phyloP scores from a whole-genome alignment of 2,888 invertebrate genomes.

The Lasioglossum zephyrum region DNA sequence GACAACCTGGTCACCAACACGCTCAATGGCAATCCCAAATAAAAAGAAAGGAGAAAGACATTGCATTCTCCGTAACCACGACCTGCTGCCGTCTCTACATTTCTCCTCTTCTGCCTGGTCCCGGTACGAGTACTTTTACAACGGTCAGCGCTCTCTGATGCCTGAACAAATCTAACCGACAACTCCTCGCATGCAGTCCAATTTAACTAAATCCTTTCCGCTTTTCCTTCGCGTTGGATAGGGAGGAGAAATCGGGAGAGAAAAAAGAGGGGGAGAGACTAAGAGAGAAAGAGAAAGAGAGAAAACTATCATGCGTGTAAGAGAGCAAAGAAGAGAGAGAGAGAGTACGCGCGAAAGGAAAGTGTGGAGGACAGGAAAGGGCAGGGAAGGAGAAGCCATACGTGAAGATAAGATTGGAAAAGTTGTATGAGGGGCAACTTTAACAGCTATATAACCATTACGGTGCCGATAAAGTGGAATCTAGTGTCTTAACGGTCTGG shows the following conservation, averaged over 20 bases:
- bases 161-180: conserved; percentile 79
- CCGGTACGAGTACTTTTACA: conserved; percentile 71
- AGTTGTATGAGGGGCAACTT: conserved; percentile 85
- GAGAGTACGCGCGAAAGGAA: conserved; percentile 12
- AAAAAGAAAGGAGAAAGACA: conserved; percentile 69
- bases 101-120: conserved; percentile 35
- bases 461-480: conserved; percentile 83
- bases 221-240: conserved; percentile 58
- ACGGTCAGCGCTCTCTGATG: conserved; percentile 79
- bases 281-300: conserved; percentile 2
- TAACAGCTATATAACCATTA: conserved; percentile 84
- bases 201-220: conserved; percentile 85
- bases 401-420: conserved; percentile 86
- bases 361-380: conserved; percentile 19
- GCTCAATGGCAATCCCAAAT: conserved; percentile 68
- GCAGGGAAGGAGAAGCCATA: conserved; percentile 79
- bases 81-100: conserved; percentile 30
- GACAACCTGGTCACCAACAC: conserved; percentile 77
- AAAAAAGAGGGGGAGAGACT: neutral
- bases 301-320: conserved; percentile 8
- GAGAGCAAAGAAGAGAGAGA: neutral
- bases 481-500: conserved; percentile 82
- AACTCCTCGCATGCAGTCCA: conserved; percentile 80
- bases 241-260: neutral
- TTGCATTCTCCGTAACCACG: conserved; percentile 46